phyloP scores from a whole-genome alignment of 2,888 invertebrate genomes.

The Xanthorhoe designata region DNA sequence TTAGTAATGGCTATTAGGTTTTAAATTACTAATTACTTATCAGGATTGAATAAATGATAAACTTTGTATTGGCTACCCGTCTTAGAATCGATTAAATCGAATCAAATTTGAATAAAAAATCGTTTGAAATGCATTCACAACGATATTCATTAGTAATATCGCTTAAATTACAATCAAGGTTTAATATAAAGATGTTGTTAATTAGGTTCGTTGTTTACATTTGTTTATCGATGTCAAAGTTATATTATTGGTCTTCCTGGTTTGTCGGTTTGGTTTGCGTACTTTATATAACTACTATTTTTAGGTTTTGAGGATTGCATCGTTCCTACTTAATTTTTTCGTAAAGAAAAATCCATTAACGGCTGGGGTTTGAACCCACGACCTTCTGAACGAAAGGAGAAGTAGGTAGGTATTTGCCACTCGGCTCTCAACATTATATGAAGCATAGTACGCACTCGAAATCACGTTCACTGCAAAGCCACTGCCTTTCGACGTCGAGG shows the following conservation, averaged over 20 bases:
- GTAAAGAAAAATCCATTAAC: no score
- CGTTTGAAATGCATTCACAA: constrained; percentile 39
- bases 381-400: no score
- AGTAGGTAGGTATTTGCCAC: no score
- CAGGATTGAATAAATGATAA: constrained; percentile 24
- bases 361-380: no score
- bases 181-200: constrained; percentile 50
- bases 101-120: constrained; percentile 26
- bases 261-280: background rate
- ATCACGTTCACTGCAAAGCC: no score
- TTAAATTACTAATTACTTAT: constrained; percentile 24
- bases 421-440: no score
- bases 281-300: no score
- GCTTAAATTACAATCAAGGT: constrained; percentile 61
- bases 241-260: background rate
- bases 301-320: no score
- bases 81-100: constrained; percentile 20
- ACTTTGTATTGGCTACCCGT: constrained; percentile 28
- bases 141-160: constrained; percentile 60
- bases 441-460: no score
- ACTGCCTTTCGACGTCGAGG: no score
- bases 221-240: background rate
- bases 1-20: constrained; percentile 10
- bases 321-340: no score
- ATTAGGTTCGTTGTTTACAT: constrained; percentile 2